Evolutionary conservation across 2,888 invertebrate genomes (phyloP).

Genomic region (Drosophila barbarae): DNA sequence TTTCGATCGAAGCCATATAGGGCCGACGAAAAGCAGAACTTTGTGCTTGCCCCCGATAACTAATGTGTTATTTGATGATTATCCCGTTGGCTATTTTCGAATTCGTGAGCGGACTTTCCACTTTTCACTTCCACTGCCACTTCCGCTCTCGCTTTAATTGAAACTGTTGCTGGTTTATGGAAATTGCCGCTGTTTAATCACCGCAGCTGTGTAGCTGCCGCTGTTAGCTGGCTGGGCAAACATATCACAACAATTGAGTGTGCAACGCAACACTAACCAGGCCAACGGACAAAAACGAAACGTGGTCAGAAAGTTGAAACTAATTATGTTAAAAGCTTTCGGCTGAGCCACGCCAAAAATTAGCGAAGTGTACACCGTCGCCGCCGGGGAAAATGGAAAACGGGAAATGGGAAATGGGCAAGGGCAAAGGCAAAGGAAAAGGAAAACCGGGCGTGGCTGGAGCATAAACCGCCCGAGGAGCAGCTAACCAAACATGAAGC

Average conservation of each 20-base stretch:
- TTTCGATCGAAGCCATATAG: constrained; percentile 56
- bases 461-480: constrained; percentile 30
- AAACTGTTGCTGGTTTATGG: constrained; percentile 34
- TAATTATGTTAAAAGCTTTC: constrained; percentile 79
- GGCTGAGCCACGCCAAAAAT: constrained; percentile 56
- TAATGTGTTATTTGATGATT: constrained; percentile 62
- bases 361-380: constrained; percentile 42
- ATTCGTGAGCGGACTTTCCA: constrained; percentile 48
- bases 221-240: constrained; percentile 9
- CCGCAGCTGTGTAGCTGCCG: constrained; percentile 11
- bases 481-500: constrained; percentile 54
- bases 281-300: constrained; percentile 77
- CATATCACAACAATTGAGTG: constrained; percentile 43
- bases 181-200: constrained; percentile 33
- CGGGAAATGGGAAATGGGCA: constrained; percentile 1
- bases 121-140: constrained; percentile 55
- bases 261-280: constrained; percentile 77
- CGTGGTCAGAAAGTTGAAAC: constrained; percentile 79
- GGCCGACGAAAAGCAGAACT: constrained; percentile 38
- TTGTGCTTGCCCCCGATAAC: constrained; percentile 50
- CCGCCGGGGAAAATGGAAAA: neutral
- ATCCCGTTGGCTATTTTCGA: constrained; percentile 43
- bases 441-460: constrained; percentile 19
- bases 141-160: constrained; percentile 42
- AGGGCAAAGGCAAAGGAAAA: neutral